Conservation (phyloP, 35 echinoderm and acorn worm species). For the Heliocidaris erythrogramma region DNA sequence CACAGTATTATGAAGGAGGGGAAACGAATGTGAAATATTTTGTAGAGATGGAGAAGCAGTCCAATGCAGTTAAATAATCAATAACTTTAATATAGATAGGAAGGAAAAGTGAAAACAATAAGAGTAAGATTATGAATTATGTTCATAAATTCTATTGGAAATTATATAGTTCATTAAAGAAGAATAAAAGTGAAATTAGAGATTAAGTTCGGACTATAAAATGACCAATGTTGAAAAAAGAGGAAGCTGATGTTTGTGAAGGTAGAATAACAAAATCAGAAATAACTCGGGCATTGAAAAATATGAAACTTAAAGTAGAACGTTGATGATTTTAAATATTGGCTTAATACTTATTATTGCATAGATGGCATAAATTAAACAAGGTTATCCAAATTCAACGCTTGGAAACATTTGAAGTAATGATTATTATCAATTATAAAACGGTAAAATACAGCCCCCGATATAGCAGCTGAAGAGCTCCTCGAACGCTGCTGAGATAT, state of each 20-base stretch:
- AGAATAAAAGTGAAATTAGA: neutral
- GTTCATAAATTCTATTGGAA: neutral
- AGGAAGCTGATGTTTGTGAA: neutral
- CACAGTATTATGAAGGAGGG: neutral
- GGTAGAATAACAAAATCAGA: neutral
- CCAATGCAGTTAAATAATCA: neutral
- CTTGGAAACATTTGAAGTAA: too few relatives aligned
- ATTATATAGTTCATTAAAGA: neutral
- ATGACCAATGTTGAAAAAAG: neutral
- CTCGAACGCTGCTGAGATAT: too few relatives aligned
- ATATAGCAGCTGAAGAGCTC: too few relatives aligned
- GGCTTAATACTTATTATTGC: too few relatives aligned
- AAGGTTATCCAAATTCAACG: too few relatives aligned
- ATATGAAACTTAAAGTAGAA: too few relatives aligned
- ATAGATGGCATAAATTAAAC: too few relatives aligned
- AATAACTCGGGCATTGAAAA: too few relatives aligned
- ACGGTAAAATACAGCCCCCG: too few relatives aligned
- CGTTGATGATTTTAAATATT: too few relatives aligned
- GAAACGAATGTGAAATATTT: conserved; percentile 2
- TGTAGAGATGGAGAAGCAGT: neutral
- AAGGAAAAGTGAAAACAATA: neutral
- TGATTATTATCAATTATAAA: too few relatives aligned
- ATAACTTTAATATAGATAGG: neutral
- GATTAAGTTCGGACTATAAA: neutral
- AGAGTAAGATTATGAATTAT: neutral